phyloP scores from a whole-genome alignment of 2,797 vertebrate genomes.

The Phataginus tricuspis region DNA sequence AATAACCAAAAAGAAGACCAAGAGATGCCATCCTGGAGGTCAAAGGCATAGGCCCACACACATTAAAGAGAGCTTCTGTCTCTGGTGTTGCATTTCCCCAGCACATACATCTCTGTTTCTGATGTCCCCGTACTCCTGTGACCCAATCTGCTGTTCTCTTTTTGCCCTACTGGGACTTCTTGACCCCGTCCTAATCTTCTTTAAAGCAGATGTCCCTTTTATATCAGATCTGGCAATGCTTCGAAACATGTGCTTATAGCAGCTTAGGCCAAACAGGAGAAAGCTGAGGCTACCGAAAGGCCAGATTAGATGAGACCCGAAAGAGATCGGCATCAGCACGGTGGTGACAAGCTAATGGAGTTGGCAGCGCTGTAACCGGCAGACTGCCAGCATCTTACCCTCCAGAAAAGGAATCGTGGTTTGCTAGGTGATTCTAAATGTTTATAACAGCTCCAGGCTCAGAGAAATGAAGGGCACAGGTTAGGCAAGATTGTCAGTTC shows the following conservation, averaged over 20 bases:
- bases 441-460: not conserved
- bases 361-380: not conserved
- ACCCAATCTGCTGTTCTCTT: not conserved
- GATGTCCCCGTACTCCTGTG: not conserved
- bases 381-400: not conserved
- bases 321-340: constrained; percentile 20
- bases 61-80: not conserved
- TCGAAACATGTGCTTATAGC: constrained; percentile 1
- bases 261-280: constrained; percentile 52
- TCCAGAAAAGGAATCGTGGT: not conserved
- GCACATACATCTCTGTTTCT: not conserved
- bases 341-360: constrained; percentile 42
- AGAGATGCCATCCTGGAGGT: not conserved
- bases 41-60: not conserved
- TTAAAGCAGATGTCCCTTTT: constrained; percentile 34
- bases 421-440: not conserved
- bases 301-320: constrained; percentile 1
- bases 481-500: not conserved
- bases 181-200: constrained; percentile 51
- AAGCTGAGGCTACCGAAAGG: constrained; percentile 42
- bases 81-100: not conserved
- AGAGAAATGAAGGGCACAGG: not conserved
- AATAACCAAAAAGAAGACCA: not conserved
- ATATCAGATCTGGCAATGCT: constrained; percentile 33
- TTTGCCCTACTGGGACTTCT: not conserved